These are phyloP conservation scores for Chloroclysta siterata DNA, from an alignment of 2,888 invertebrate genomes.

Conservation along the genomic window DNA sequence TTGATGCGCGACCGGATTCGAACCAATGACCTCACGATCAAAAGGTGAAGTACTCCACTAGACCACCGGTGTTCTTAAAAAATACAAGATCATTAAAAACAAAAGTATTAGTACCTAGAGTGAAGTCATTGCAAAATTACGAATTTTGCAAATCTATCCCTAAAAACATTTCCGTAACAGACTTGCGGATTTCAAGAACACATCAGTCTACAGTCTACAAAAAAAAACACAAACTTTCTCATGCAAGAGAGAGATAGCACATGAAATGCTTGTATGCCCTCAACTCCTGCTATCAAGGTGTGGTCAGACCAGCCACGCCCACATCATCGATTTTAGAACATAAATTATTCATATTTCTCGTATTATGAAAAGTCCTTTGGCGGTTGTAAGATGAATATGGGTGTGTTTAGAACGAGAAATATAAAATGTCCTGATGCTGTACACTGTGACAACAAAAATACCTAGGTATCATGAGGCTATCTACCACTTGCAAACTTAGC, in stretches of 20 bases:
- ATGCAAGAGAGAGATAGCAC: slow-evolving; percentile 42
- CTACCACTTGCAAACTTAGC: no score
- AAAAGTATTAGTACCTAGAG: no score
- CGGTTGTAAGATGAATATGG: slow-evolving; percentile 5
- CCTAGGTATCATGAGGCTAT: no score
- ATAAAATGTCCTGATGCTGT: no score
- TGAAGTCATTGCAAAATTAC: no score
- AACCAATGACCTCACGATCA: no score
- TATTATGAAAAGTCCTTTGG: slow-evolving; percentile 54
- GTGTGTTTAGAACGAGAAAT: not conserved
- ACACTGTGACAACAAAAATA: no score
- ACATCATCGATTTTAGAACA: slow-evolving; percentile 65
- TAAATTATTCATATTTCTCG: slow-evolving; percentile 79
- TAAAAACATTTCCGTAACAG: not conserved
- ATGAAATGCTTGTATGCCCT: slow-evolving; percentile 49
- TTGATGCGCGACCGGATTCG: no score
- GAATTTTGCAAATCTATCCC: not conserved
- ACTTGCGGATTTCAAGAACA: not conserved
- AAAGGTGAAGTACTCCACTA: no score
- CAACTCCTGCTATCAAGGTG: slow-evolving; percentile 46
- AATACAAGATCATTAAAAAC: no score
- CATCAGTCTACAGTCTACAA: no score
- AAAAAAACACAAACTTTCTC: slow-evolving; percentile 7
- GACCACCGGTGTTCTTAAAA: no score
- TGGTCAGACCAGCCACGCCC: slow-evolving; percentile 64